Base-by-base conservation (phyloP, 2,888 invertebrate species). In the Synergus japonicus region DNA sequence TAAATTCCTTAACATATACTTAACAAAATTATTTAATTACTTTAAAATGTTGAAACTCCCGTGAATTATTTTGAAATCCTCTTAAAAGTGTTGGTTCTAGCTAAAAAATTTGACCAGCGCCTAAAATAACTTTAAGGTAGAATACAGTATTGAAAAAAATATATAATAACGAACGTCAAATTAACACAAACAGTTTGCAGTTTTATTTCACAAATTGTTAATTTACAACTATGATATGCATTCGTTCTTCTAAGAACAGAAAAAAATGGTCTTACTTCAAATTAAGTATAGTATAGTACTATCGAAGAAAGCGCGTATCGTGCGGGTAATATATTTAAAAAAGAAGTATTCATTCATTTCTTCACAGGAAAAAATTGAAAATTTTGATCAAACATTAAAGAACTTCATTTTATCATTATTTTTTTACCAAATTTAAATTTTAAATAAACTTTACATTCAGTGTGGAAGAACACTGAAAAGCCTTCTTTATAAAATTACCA, bases 141-240 rank as follows among this genome's bases (percentile, higher is more conserved):
- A 37, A 37, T 37, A 0, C 37, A 37, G 37, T 37, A 37, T 60
- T 12, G 29, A 58, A 29, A 77, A 13, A 15, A 81, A 18, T 60
- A 4, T 18, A n/a, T 58, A 73, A 60, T 54, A 82, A 69, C 60
- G 22, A 78, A 79, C 54, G 65, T 78, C 67, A 78, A 80, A 60
- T 73, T 91, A 92, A 92, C 91, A 92, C 91, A 92, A 92, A 92
- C 91, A 93, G 92, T 92, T 92, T 94, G 94, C 94, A 94, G 94
- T 94, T 95, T 95, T 95, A 95, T 96, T 96, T 95, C 95, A 95
- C 95, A 95, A 95, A 95, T 95, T 94, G 94, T 94, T 94, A 94
- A 95, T 95, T 96, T 96, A 96, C 96, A 96, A 95, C 96, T 96
- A 96, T 96, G 96, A 96, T 96, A 96, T 96, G 96, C 96, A 96